These are phyloP conservation scores for Scytalopus superciliaris DNA, from an alignment of 2,113 vertebrate genomes.

Conservation along the genomic window DNA sequence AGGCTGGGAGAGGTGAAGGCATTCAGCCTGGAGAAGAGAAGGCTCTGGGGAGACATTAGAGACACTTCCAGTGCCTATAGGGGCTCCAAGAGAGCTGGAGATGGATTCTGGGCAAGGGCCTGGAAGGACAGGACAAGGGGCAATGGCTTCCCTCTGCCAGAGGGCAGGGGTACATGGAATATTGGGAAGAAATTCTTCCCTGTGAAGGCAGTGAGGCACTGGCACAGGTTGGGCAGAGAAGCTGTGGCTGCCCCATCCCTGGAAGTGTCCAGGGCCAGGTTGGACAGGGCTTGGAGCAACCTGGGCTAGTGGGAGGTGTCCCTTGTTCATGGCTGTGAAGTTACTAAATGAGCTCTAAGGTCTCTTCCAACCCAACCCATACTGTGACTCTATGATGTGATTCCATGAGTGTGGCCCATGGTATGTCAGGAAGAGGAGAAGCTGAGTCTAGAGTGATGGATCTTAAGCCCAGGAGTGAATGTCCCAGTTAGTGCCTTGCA, in stretches of 20 bases:
- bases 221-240: background rate
- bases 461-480: background rate
- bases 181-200: background rate
- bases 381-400: background rate
- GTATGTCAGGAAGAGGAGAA: background rate
- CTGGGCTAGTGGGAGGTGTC: background rate
- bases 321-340: background rate
- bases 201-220: background rate
- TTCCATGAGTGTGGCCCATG: background rate
- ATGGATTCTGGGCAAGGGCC: accelerated
- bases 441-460: background rate
- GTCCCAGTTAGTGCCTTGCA: background rate
- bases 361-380: background rate
- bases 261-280: background rate
- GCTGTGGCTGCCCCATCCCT: background rate
- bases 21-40: background rate
- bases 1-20: background rate
- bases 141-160: background rate
- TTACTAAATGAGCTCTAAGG: background rate
- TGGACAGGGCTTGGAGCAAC: background rate
- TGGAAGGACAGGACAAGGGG: background rate
- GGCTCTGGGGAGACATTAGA: background rate
- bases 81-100: background rate
- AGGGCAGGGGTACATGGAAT: background rate
- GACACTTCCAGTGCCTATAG: background rate